Conservation (phyloP, 2,797 vertebrate species). For the Sebastes steindachneri region DNA sequence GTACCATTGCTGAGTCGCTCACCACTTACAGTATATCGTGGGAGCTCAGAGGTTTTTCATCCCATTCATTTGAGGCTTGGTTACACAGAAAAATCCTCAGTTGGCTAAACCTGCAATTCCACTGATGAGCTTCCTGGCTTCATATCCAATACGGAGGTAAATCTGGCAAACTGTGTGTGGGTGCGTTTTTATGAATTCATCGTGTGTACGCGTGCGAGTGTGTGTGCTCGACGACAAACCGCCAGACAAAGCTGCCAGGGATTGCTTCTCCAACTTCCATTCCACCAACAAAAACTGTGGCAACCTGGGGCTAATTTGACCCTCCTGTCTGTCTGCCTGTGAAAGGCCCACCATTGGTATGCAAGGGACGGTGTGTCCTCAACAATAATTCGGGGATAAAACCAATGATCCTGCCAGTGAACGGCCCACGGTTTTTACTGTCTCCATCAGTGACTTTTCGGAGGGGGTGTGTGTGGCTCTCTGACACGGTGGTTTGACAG, state of each 20-base stretch:
- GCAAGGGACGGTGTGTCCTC: slow-evolving; percentile 65
- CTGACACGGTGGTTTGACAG: slow-evolving; percentile 73
- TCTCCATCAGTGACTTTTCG: slow-evolving; percentile 74
- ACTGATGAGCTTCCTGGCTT: slow-evolving; percentile 75
- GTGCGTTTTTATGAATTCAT: slow-evolving; percentile 39
- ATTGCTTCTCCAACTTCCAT: slow-evolving; percentile 50
- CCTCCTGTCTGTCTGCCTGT: slow-evolving; percentile 40
- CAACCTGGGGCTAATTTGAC: slow-evolving; percentile 61
- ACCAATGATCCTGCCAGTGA: slow-evolving; percentile 80
- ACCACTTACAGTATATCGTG: slow-evolving; percentile 49
- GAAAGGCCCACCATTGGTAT: slow-evolving; percentile 74
- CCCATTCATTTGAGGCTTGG: slow-evolving; percentile 71
- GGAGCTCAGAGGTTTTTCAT: slow-evolving; percentile 62
- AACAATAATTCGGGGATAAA: slow-evolving; percentile 83
- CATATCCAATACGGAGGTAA: slow-evolving; percentile 46
- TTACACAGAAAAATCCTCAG: slow-evolving; percentile 68
- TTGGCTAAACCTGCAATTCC: slow-evolving; percentile 75
- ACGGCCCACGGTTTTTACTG: slow-evolving; percentile 75
- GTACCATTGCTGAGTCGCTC: slow-evolving; percentile 28
- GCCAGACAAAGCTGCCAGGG: slow-evolving; percentile 45
- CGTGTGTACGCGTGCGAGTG: not conserved
- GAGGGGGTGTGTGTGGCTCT: slow-evolving; percentile 62
- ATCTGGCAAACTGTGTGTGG: slow-evolving; percentile 53
- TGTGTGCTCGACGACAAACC: slow-evolving; percentile 26
- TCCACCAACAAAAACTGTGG: slow-evolving; percentile 49